Evolutionary conservation across 2,888 invertebrate species (phyloP), one percentile per base, ranked within the genome.

Genomic region (Candidula unifasciata): DNA sequence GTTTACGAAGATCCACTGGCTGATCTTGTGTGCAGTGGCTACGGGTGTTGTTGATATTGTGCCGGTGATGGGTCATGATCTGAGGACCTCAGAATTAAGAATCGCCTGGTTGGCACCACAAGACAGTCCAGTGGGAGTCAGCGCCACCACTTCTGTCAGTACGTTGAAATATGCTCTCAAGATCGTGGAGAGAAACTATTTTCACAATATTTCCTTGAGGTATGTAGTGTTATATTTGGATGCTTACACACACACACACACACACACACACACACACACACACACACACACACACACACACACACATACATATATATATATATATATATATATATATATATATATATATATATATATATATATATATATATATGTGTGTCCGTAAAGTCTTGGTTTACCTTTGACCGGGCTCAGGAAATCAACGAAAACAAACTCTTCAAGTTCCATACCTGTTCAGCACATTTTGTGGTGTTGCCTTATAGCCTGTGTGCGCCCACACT

Each of bases 41-140:
- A 3, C 8, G 54, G 2, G 30, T 77, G 30, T 33, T 3, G 6
- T 77, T 16, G 33, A 27, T 57, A 16, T 24, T 0, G 54, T 57
- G 33, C 10, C 24, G n/a, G 10, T 13, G 27, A 3, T 21, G 13
- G 0, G 8, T 18, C 33, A 3, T 27, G 33, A 13, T 0, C 78
- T 10, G 64, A 37, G 0, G 16, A 33, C 13, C 6, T 35, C 33
- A 3, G 85, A 85, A 60, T 21, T 85, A 6, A 60, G 82, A 30
- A 80, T 85, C 21, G 85, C 85, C 13, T 85, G 85, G 85, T 60
- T 85, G n/a, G 82, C 85, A 0, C 85, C 85, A 1, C 69, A 44
- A n/a, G 54, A 73, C 8, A 68, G 66, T 5, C 13, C 57, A 1
- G 74, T 79, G 74, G 71, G 82, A 3, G 30, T 73, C 13, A 79